A percentile compares a stretch with the other conserved stretches of the same genome.
Conservation (phyloP, 2,888 invertebrate genomes). For the Meteorus colon region DNA sequence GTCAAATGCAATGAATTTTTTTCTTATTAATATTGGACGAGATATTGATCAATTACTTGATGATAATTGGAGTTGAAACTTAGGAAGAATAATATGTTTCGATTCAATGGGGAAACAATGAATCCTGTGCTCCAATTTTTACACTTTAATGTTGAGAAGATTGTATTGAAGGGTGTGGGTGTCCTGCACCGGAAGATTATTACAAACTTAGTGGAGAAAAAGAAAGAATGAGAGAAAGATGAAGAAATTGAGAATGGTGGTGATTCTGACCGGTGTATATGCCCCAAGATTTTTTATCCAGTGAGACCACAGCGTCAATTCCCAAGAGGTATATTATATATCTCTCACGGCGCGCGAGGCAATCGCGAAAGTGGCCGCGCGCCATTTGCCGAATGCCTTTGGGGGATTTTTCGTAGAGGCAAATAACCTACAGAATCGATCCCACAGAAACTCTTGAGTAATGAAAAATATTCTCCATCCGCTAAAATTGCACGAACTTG, state of each 20-base stretch:
- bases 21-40: too few relatives aligned
- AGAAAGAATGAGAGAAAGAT: not conserved
- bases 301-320: conserved; percentile 31
- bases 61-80: not conserved
- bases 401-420: conserved; percentile 37
- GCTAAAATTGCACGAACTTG: not conserved
- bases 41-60: not conserved
- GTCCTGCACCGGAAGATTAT: conserved; percentile 47
- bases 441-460: conserved; percentile 21
- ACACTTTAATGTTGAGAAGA: conserved; percentile 11
- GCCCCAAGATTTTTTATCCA: conserved; percentile 28
- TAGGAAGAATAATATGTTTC: not conserved
- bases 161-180: conserved; percentile 50
- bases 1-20: not conserved
- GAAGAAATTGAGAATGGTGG: not conserved
- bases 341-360: conserved; percentile 22
- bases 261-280: not conserved
- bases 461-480: conserved; percentile 24
- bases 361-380: conserved; percentile 40
- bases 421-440: conserved; percentile 32
- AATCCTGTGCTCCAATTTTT: not conserved
- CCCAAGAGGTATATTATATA: conserved; percentile 41
- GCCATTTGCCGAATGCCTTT: conserved; percentile 34
- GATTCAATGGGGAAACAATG: not conserved
- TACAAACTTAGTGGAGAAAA: conserved; percentile 3